Base-by-base conservation (phyloP, 2,797 vertebrate genomes). In the Cossypha niveicapilla region DNA sequence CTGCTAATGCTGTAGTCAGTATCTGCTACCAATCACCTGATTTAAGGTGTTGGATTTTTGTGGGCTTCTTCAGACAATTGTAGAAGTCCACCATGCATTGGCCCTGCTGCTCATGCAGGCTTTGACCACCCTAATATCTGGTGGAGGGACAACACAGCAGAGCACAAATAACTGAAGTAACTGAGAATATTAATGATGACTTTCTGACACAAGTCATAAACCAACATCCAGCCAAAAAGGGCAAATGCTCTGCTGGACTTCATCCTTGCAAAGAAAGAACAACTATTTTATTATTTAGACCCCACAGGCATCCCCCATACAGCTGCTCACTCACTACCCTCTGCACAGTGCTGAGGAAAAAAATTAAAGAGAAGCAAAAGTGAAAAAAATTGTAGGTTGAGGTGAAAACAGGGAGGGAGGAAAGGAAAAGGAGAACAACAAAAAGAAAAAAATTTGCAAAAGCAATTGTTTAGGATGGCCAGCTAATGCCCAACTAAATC, bases 341-440 rank as follows among this genome's bases (percentile, higher is more conserved):
- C 25, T 6, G 4, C 15, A 71, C 13, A 67, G n/a, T 4, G 1
- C 67, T 44, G 39, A 86, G 7, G 8, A 17, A 57, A 34, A 48
- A 15, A 66, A 47, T 27, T 34, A 13, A n/a, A 71, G 14, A 42
- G 15, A 6, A 74, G 35, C 6, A 74, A 39, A 74, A 47, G 5
- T 32, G 18, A 88, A 19, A 66, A 89, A 86, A 56, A 21, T 10
- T 47, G 5, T 24, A 65, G 34, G 7, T 30, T 56, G 13, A 61
- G 12, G 27, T 37, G 39, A 67, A 71, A 76, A 60, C 0, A 0
- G 11, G 15, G 12, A 53, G 21, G 1, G 2, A 3, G 39, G 15
- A 39, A 39, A 3, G 10, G 11, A 9, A 9, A 3, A 0, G 1
- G 5, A 24, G 11, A 25, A 5, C 9, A 57, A 50, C 4, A 51